phyloP scores from a whole-genome alignment of 2,888 invertebrate species.

The Watsonalla binaria region DNA sequence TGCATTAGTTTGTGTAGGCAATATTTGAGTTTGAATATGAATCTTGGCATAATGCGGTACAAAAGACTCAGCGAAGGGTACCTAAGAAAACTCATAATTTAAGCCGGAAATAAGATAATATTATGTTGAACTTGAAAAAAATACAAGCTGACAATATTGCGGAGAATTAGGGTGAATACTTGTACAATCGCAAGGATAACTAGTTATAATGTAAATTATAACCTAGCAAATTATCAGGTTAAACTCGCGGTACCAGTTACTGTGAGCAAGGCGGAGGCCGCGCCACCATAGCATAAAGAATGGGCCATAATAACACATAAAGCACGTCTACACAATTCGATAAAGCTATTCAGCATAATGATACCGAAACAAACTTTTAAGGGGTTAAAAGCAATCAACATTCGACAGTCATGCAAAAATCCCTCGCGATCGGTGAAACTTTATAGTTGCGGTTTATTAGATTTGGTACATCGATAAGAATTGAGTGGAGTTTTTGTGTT shows the following conservation, averaged over 20 bases:
- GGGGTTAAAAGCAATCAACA: slow-evolving; percentile 38
- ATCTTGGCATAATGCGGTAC: no score
- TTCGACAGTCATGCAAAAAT: slow-evolving; percentile 35
- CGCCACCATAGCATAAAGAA: slow-evolving; percentile 11
- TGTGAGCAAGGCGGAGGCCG: neutral
- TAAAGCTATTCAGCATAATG: slow-evolving; percentile 30
- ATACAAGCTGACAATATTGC: no score
- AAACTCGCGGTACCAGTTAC: slow-evolving; percentile 8
- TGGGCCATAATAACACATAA: slow-evolving; percentile 19
- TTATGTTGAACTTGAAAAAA: no score
- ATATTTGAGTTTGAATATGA: no score
- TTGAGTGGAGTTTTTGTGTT: neutral
- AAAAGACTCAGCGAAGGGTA: no score
- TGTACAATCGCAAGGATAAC: neutral
- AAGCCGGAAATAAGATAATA: no score
- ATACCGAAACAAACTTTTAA: slow-evolving; percentile 25
- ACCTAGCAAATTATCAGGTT: neutral
- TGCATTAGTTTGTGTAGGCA: no score
- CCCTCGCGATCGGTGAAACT: slow-evolving; percentile 5
- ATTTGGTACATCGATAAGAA: slow-evolving; percentile 2
- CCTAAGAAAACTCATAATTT: no score
- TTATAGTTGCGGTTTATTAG: slow-evolving; percentile 1
- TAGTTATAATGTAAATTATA: neutral
- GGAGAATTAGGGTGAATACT: no score
- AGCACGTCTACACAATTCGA: slow-evolving; percentile 25